Evolutionary conservation across 2,113 vertebrate genomes (phyloP).

Genomic region (Pongo abelii): DNA sequence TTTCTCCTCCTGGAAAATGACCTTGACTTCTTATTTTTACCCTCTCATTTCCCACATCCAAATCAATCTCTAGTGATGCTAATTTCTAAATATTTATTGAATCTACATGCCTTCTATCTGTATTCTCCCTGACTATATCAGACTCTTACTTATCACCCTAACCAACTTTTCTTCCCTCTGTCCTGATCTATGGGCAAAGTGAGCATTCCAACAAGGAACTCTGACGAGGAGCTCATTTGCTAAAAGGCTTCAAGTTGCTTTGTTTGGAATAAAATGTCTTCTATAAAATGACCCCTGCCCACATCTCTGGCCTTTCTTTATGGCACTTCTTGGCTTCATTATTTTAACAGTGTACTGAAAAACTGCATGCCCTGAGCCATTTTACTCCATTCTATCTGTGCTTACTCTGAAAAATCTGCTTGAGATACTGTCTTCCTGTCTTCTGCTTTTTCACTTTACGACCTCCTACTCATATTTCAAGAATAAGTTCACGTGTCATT

Average conservation of each 20-base stretch:
- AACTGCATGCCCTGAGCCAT: not conserved
- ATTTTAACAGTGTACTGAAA: not conserved
- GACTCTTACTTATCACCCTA: not conserved
- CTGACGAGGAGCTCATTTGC: not conserved
- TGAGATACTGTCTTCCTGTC: not conserved
- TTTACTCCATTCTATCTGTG: not conserved
- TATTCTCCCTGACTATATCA: not conserved
- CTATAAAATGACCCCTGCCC: not conserved
- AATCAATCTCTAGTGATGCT: not conserved
- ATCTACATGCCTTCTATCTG: not conserved
- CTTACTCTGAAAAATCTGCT: not conserved
- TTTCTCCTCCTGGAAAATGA: not conserved
- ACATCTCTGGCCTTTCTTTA: not conserved
- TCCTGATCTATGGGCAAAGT: not conserved
- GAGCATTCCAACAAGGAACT: not conserved
- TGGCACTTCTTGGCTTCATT: too few relatives aligned
- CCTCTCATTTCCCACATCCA: not conserved
- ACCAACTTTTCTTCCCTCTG: not conserved
- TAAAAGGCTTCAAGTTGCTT: not conserved
- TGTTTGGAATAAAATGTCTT: not conserved
- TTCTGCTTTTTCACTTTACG: not conserved
- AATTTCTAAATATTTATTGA: conserved; percentile 20
- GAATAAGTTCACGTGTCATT: not conserved
- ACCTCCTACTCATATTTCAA: not conserved
- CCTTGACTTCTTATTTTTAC: not conserved